phyloP scores from a whole-genome alignment of 2,113 vertebrate species.

The Nothocercus nigrocapillus region DNA sequence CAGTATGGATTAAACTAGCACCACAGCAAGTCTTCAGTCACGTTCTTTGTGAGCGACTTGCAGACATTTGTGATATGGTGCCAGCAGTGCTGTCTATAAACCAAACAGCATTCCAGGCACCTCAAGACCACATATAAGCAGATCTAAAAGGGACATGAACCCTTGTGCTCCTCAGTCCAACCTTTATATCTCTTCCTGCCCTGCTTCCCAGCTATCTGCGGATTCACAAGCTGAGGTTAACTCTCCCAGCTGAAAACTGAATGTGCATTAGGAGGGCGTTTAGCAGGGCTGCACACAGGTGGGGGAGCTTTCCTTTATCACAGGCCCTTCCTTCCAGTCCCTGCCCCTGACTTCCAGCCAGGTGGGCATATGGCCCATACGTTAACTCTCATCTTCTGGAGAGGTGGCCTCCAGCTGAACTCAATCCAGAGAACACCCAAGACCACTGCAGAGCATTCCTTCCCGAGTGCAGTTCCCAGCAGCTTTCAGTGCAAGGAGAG shows the following conservation, averaged over 20 bases:
- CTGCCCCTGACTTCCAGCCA: neutral
- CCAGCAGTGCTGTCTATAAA: neutral
- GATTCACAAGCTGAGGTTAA: neutral
- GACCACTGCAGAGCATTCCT: neutral
- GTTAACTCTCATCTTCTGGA: neutral
- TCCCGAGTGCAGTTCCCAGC: neutral
- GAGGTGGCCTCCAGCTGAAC: neutral
- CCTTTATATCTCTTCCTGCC: neutral
- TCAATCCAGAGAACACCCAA: neutral
- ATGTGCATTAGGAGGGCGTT: neutral
- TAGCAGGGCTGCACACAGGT: neutral
- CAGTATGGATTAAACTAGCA: neutral
- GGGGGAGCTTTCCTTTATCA: neutral
- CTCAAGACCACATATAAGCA: fast-evolving
- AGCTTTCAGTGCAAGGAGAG: constrained; percentile 1
- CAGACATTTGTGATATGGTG: neutral
- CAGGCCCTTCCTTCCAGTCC: neutral
- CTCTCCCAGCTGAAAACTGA: neutral
- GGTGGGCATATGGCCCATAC: neutral
- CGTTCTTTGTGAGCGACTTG: neutral
- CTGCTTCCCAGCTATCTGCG: neutral
- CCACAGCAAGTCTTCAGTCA: neutral
- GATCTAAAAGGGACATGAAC: neutral
- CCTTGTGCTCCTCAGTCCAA: neutral
- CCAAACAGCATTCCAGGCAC: neutral